Evolutionary conservation across 2,797 vertebrate genomes (phyloP), one percentile per base, ranked within the genome.

Genomic region (Scarus forsteni): DNA sequence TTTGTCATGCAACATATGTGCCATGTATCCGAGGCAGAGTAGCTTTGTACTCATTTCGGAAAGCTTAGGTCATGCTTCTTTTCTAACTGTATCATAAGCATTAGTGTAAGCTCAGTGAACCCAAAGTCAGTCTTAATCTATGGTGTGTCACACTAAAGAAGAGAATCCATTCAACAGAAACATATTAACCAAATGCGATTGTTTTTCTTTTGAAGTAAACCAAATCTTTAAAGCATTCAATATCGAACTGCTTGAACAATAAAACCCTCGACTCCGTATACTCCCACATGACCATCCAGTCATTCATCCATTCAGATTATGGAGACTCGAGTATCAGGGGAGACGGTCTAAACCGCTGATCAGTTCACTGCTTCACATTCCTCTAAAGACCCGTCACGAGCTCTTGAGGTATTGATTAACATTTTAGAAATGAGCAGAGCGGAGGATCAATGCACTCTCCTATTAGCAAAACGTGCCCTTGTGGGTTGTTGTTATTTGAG

Each of bases 351-450:
- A 40, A 63, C 51, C 52, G 3, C 61, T 43, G 52, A 83, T 83
- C 38, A 58, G 75, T 14, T 77, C 45, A 10, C 66, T 66, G 62
- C 43, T 68, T 60, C 65, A 64, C 67, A 70, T 80, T 83, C 71
- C 77, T 81, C 75, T 46, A 9, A 71, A 73, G 62, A 83, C 19
- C 66, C 55, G 46, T 65, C 73, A 62, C 57, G 4, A 43, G 52
- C 76, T 59, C 69, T 48, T 34, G 2, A 66, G 79, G 63, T 85
- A 78, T 80, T 77, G 85, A 88, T 86, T 86, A 89, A 85, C 85
- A 81, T 84, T 85, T 87, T 60, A 84, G 75, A 82, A 80, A 70
- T 58, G 57, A 80, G 69, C 74, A 45, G 62, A 70, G 60, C 54
- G 27, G 55, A 77, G 43, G 60, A 79, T 73, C 70, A 19, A 63